A percentile compares a stretch with the other conserved stretches of the same genome.
These are phyloP conservation scores for Macrophya annulata DNA, from an alignment of 2,888 invertebrate genomes.

Conservation along the genomic window DNA sequence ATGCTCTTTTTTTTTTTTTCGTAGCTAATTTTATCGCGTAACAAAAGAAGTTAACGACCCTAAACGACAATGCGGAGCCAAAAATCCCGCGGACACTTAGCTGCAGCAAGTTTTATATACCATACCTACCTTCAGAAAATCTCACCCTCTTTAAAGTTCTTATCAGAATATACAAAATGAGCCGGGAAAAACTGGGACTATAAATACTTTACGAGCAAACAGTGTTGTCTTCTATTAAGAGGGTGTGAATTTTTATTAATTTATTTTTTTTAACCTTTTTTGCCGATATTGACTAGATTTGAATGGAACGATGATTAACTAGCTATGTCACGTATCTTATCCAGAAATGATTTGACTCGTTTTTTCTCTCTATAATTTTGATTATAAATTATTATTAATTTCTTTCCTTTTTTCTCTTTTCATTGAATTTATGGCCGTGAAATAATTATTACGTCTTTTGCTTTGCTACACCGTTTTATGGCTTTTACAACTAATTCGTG, in stretches of 20 bases:
- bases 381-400: too few relatives aligned
- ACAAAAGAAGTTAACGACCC: constrained; percentile 48
- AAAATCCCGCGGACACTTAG: background rate
- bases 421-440: background rate
- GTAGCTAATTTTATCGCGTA: background rate
- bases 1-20: background rate
- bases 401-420: background rate
- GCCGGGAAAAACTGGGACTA: background rate
- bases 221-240: background rate
- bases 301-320: too few relatives aligned
- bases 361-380: background rate
- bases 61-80: constrained; percentile 9
- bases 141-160: background rate
- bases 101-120: background rate
- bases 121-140: background rate
- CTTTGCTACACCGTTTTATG: background rate
- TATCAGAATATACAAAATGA: background rate
- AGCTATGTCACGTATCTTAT: too few relatives aligned
- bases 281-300: too few relatives aligned
- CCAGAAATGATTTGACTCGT: too few relatives aligned
- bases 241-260: background rate
- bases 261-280: background rate
- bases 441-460: too few relatives aligned
- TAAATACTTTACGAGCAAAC: constrained; percentile 11
- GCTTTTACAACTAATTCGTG: background rate